Conservation (phyloP, 2,888 invertebrate species). For the Chesias legatella region DNA sequence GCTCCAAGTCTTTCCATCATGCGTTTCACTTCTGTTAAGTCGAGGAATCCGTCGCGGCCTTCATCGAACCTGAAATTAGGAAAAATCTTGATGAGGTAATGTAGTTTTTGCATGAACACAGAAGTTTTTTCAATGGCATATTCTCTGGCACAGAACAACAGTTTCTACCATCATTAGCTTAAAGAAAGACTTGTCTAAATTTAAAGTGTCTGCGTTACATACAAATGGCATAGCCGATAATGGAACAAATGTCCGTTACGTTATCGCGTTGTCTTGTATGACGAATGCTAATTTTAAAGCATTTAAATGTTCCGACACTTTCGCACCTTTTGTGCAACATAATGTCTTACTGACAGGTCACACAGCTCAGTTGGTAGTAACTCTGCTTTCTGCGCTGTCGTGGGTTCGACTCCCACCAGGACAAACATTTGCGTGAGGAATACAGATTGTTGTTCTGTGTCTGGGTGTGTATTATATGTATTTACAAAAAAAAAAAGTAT, state of each 20-base stretch:
- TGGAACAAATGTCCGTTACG: conserved; percentile 43
- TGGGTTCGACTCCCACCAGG: too few species aligned
- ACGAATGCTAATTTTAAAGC: conserved; percentile 40
- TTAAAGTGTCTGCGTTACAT: not conserved
- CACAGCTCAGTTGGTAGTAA: not conserved
- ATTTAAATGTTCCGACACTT: conserved; percentile 38
- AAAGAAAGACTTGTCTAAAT: too few species aligned
- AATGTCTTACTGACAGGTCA: not conserved
- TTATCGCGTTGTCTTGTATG: conserved; percentile 34
- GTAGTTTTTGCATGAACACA: too few species aligned
- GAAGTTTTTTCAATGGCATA: too few species aligned
- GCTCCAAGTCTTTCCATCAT: conserved; percentile 98
- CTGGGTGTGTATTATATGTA: too few species aligned
- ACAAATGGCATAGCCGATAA: conserved; percentile 25
- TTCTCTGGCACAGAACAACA: too few species aligned
- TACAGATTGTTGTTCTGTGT: too few species aligned
- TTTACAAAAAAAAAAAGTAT: too few species aligned
- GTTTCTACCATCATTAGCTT: too few species aligned
- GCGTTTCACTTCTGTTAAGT: conserved; percentile 92
- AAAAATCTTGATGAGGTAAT: conserved; percentile 5
- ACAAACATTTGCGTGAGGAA: too few species aligned
- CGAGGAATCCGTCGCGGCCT: conserved; percentile 92
- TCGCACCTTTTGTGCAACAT: conserved; percentile 21
- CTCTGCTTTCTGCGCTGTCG: too few species aligned
- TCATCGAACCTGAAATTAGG: conserved; percentile 89